Evolutionary conservation across 2,797 vertebrate species (phyloP).

Genomic region (Phalloptychus januarius): DNA sequence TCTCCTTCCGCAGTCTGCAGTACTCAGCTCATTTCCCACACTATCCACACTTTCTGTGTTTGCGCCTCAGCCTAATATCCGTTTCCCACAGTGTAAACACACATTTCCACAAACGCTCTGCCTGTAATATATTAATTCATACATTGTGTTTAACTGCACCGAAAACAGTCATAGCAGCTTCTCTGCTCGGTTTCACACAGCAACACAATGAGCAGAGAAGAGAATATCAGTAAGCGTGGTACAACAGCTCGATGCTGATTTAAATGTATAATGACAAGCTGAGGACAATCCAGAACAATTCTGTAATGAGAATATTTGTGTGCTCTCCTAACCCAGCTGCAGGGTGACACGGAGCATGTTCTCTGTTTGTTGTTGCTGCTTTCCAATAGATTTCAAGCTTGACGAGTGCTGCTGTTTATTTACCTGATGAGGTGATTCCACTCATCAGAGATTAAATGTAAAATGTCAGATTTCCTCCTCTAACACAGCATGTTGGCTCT

Average conservation of each 20-base stretch:
- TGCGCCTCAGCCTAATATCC: conserved; percentile 22
- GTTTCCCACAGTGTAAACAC: conserved; percentile 36
- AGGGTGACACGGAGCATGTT: conserved; percentile 2
- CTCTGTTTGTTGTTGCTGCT: conserved; percentile 7
- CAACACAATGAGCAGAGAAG: conserved; percentile 8
- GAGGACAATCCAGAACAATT: conserved; percentile 14
- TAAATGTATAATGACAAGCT: conserved; percentile 27
- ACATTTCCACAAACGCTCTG: conserved; percentile 21
- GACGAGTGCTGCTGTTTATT: background rate
- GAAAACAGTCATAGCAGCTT: conserved; percentile 11
- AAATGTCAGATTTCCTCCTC: conserved; percentile 15
- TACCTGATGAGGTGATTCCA: background rate
- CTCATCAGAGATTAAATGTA: background rate
- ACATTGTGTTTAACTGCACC: conserved; percentile 28
- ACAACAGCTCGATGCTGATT: conserved; percentile 1
- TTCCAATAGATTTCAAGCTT: conserved; percentile 9
- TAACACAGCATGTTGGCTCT: conserved; percentile 8
- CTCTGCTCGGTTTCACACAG: conserved; percentile 18
- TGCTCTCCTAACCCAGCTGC: conserved; percentile 8
- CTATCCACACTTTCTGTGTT: conserved; percentile 16
- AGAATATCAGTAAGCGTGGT: conserved; percentile 19
- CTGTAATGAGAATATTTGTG: conserved; percentile 12
- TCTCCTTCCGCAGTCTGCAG: conserved; percentile 23
- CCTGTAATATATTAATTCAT: conserved; percentile 30
- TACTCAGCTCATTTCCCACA: conserved; percentile 27